Evolutionary conservation across 1,140 invertebrate genomes (phyloP).

Genomic region (Bombus pascuorum): DNA sequence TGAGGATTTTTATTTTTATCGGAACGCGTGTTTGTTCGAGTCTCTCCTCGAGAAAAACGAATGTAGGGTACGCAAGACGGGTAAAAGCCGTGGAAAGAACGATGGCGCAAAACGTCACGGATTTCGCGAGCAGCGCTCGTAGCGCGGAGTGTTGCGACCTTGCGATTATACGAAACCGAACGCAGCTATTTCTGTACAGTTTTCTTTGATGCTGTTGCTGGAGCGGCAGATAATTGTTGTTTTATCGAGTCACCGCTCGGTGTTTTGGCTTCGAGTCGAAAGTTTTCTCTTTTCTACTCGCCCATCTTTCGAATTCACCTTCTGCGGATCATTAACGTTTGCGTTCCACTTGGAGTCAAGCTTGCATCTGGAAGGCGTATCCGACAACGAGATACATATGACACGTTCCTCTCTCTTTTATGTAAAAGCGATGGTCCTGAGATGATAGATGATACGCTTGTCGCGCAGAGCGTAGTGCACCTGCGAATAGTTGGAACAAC

Average conservation of each 20-base stretch:
- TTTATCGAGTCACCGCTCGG: neutral
- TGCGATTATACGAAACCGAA: conserved; percentile 57
- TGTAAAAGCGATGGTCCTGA: neutral
- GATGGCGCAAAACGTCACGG: neutral
- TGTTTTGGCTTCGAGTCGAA: neutral
- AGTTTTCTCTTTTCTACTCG: neutral
- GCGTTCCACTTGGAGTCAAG: neutral
- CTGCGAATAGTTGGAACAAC: too few species aligned
- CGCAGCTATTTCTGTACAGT: conserved; percentile 38
- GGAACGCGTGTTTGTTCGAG: too few species aligned
- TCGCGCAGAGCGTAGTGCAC: neutral
- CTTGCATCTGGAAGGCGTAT: neutral
- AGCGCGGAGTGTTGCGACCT: conserved; percentile 18
- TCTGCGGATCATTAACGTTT: too few species aligned
- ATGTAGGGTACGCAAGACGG: too few species aligned
- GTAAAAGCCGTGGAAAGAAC: neutral
- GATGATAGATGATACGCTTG: neutral
- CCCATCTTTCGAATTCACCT: too few species aligned
- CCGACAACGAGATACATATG: too few species aligned
- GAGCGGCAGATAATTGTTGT: neutral
- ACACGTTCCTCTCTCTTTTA: neutral
- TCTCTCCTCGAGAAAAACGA: too few species aligned
- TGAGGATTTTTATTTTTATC: too few species aligned
- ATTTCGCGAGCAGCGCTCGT: neutral
- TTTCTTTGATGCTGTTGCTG: neutral